Conservation (phyloP, 2,113 vertebrate genomes). For the Triplophysa rosa region DNA sequence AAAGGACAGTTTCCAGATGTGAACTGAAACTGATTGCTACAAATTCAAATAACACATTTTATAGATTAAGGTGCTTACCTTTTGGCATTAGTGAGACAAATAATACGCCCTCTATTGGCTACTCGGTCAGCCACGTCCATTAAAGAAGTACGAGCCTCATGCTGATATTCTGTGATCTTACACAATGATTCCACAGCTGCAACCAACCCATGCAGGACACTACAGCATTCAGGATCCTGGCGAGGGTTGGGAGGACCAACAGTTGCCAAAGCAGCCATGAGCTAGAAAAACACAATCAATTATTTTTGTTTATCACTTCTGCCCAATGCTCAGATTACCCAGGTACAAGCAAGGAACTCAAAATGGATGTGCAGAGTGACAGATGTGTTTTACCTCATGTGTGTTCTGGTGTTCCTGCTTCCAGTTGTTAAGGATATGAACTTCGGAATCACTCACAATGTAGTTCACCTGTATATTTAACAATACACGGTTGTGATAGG, state of each 20-base stretch:
- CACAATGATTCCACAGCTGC: constrained; percentile 92
- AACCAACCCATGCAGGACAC: constrained; percentile 92
- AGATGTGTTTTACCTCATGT: constrained; percentile 82
- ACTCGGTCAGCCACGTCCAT: constrained; percentile 94
- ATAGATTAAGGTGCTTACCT: constrained; percentile 72
- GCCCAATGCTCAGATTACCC: neutral
- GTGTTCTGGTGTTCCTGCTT: constrained; percentile 92
- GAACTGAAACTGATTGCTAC: neutral
- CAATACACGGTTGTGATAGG: neutral
- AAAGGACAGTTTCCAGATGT: neutral
- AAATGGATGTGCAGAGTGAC: neutral
- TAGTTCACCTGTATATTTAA: constrained; percentile 84
- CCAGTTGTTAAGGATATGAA: constrained; percentile 95
- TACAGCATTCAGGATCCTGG: constrained; percentile 95
- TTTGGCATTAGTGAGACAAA: constrained; percentile 96
- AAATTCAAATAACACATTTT: neutral
- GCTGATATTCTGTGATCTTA: constrained; percentile 94
- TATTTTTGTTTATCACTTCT: neutral
- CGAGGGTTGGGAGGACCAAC: constrained; percentile 93
- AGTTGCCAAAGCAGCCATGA: constrained; percentile 91
- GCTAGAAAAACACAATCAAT: constrained; percentile 64
- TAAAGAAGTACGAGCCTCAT: constrained; percentile 84
- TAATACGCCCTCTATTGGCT: constrained; percentile 90
- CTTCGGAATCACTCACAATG: constrained; percentile 96
- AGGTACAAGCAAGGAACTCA: neutral